Conservation (phyloP, 2,888 invertebrate species). For the Oscheius myriophilus region DNA sequence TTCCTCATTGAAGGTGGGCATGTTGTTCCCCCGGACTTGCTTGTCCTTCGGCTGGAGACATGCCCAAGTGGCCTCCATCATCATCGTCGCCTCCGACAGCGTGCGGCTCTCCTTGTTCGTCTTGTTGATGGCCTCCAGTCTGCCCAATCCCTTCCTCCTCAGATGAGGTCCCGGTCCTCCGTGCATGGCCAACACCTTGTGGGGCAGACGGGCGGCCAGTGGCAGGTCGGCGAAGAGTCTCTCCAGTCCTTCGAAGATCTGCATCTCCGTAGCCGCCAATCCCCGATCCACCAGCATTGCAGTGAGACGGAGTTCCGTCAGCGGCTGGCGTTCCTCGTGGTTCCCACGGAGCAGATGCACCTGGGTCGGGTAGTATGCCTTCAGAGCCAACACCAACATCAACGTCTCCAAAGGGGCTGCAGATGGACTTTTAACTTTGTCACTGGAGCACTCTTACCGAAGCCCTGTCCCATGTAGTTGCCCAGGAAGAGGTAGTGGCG, state of each 20-base stretch:
- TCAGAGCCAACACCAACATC: slow-evolving; percentile 46
- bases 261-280: background rate
- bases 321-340: slow-evolving; percentile 47
- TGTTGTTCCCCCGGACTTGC: background rate
- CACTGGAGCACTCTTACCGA: slow-evolving; percentile 13
- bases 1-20: slow-evolving; percentile 37
- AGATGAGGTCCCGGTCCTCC: slow-evolving; percentile 55
- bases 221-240: slow-evolving; percentile 1
- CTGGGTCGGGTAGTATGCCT: slow-evolving; percentile 44
- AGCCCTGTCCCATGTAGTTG: slow-evolving; percentile 50
- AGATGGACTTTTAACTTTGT: background rate
- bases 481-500: slow-evolving; percentile 51
- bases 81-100: slow-evolving; percentile 13
- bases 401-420: slow-evolving; percentile 52
- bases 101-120: slow-evolving; percentile 13
- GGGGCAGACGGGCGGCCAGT: slow-evolving; percentile 2
- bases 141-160: slow-evolving; percentile 28
- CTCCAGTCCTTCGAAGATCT: background rate
- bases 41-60: background rate
- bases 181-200: slow-evolving; percentile 47
- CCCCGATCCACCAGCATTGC: background rate
- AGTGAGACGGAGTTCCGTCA: background rate
- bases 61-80: slow-evolving; percentile 2
- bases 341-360: slow-evolving; percentile 51
- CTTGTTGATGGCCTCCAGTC: slow-evolving; percentile 23